Percentiles rank a stretch among this genome's conserved stretches.
phyloP scores from a whole-genome alignment of 1,140 invertebrate species.

The Pseudoatta argentina region DNA sequence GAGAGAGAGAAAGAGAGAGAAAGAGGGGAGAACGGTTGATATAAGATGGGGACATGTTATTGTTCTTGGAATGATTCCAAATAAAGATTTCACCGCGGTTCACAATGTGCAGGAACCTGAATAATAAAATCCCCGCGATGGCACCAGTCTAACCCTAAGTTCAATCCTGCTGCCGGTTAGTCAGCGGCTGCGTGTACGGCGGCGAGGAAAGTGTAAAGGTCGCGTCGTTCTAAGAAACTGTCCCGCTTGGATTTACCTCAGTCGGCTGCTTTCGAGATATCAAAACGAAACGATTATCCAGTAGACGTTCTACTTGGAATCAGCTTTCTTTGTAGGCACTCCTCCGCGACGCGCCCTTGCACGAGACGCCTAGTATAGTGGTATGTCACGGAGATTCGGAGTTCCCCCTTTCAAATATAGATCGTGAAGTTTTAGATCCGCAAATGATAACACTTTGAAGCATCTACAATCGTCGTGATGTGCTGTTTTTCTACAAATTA shows the following conservation, averaged over 20 bases:
- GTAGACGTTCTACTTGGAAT: constrained; percentile 67
- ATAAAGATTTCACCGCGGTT: constrained; percentile 85
- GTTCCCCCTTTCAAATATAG: constrained; percentile 22
- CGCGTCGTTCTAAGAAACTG: constrained; percentile 75
- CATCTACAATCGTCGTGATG: constrained; percentile 3
- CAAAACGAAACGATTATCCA: constrained; percentile 72
- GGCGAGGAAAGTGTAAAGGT: constrained; percentile 67
- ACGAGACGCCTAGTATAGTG: neutral
- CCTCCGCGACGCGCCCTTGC: constrained; percentile 32
- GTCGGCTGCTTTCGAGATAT: constrained; percentile 67
- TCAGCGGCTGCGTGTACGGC: constrained; percentile 15
- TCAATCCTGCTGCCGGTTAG: constrained; percentile 74
- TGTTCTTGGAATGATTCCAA: constrained; percentile 87
- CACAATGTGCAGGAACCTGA: constrained; percentile 81
- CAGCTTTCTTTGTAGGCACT: constrained; percentile 36
- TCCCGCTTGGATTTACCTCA: constrained; percentile 77
- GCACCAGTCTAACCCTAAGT: constrained; percentile 77
- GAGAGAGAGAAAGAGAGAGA: neutral
- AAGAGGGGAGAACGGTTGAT: neutral
- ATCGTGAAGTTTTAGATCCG: constrained; percentile 29
- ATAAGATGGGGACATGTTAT: constrained; percentile 81
- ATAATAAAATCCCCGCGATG: constrained; percentile 85
- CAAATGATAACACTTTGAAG: constrained; percentile 32
- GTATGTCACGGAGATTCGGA: constrained; percentile 23
- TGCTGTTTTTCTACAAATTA: neutral